A percentile compares a stretch with the other conserved stretches of the same genome.
Evolutionary conservation across 2,888 invertebrate species (phyloP).

Genomic region (Caradrina clavipalpis): DNA sequence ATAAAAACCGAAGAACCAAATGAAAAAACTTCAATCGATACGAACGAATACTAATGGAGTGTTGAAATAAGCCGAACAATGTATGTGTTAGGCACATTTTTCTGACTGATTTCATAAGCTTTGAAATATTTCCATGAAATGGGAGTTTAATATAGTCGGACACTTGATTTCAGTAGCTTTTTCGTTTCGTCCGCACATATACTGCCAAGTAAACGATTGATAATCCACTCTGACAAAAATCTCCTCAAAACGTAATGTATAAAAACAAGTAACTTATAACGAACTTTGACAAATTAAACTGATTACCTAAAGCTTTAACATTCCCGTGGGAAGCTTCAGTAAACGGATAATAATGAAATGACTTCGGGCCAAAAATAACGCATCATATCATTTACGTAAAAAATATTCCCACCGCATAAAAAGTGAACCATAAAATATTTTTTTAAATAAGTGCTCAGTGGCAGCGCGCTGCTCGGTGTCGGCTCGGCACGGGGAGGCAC

Average conservation of each 20-base stretch:
- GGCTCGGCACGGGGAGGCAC: conserved; percentile 47
- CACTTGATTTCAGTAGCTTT: background rate
- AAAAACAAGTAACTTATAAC: conserved; percentile 10
- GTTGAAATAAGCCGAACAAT: conserved; percentile 47
- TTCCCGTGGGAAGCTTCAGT: conserved; percentile 51
- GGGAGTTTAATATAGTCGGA: background rate
- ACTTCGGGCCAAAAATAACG: conserved; percentile 45
- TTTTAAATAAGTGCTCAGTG: conserved; percentile 61
- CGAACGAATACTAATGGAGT: conserved; percentile 55
- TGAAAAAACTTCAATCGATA: conserved; percentile 65
- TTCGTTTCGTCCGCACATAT: background rate
- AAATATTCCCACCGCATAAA: conserved; percentile 49
- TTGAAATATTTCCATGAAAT: conserved; percentile 6
- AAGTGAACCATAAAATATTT: conserved; percentile 57
- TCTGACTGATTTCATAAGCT: conserved; percentile 32
- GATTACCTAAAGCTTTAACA: background rate
- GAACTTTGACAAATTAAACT: conserved; percentile 17
- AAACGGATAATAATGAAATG: conserved; percentile 35
- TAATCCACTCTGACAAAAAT: conserved; percentile 9
- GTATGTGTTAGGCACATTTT: conserved; percentile 39
- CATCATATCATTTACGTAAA: conserved; percentile 30
- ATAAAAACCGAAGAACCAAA: conserved; percentile 63
- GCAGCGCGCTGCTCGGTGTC: conserved; percentile 26
- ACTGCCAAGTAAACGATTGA: conserved; percentile 1
- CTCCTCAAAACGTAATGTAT: conserved; percentile 14